Base-by-base conservation (phyloP, 2,888 invertebrate species). In the Lepidocyrtinus sp. region DNA sequence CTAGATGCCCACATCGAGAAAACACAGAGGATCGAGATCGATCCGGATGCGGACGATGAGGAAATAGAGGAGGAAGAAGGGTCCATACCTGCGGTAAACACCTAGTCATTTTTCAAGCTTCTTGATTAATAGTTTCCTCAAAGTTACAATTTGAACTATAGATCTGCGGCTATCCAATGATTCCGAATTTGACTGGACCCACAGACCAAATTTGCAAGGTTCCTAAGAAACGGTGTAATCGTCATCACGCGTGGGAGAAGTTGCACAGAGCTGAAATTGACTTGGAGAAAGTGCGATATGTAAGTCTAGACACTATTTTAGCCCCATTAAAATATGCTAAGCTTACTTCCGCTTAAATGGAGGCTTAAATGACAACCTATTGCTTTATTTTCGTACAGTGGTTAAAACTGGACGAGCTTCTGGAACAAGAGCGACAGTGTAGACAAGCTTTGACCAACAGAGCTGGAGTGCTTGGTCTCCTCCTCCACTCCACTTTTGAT, bases 401-500 rank as follows among this genome's bases (percentile, higher is more conserved):
- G 97, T 90, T 98, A 83, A 94, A 95, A 88, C 91, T 98, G 88
- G 99, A 98, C 87, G 98, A 98, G 87, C 90, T 98, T 61, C 92
- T 97, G 69, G 98, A 98, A 87, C 96, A 98, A 88, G 98, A 98
- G 89, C 91, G 97, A 81, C 95, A 94, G 87, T 94, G 97, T 26
- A 91, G 97, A 1, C 90, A 88, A 77, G 90, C 91, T 65, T 91
- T 94, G 91, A 91, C 93, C 1, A 93, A 92, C 86, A 92, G 98
- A 77, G 97, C 97, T 61, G 97, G 98, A 0, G 96, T 98, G 0
- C 90, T 99, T 15, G 96, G 96, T 0, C 90, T 99, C 0, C 95
- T 99, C 94, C 90, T 99, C n/a, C 98, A 99, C 88, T 97, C 98
- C 3, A 98, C 98, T 0, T 96, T 96, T 88, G 96, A 98, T 89